Percentiles rank a stretch among this genome's conserved stretches.
Conservation (phyloP, 1,140 invertebrate genomes). For the Ostrea edulis region DNA sequence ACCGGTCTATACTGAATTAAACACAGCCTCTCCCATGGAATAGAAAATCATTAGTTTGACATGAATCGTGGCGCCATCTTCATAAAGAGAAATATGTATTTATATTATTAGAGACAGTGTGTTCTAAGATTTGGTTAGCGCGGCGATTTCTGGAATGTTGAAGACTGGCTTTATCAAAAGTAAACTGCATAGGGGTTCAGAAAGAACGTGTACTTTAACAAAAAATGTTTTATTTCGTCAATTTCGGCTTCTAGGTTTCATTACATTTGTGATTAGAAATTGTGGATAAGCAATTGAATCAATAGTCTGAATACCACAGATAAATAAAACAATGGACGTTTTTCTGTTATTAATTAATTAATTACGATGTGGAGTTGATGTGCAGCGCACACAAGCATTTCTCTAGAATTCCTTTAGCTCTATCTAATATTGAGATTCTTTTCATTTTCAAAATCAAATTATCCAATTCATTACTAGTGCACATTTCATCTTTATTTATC, state of each 20-base stretch:
- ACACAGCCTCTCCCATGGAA: neutral
- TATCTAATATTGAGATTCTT: too few relatives aligned
- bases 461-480: too few relatives aligned
- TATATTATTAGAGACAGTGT: constrained; percentile 24
- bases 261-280: neutral
- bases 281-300: neutral
- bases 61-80: constrained; percentile 17
- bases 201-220: neutral
- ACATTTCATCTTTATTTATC: too few relatives aligned
- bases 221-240: neutral
- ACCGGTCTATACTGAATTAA: constrained; percentile 8
- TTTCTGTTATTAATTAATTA: too few relatives aligned
- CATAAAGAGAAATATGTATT: constrained; percentile 30
- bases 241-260: neutral
- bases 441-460: too few relatives aligned
- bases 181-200: neutral
- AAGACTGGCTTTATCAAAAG: neutral
- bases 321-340: neutral
- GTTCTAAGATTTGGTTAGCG: constrained; percentile 12
- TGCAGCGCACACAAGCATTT: too few relatives aligned
- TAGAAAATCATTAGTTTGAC: neutral
- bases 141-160: constrained; percentile 20
- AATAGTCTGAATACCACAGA: neutral
- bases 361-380: too few relatives aligned
- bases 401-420: too few relatives aligned